Evolutionary conservation across 2,113 vertebrate genomes (phyloP).

Genomic region (Marmota flaviventris): DNA sequence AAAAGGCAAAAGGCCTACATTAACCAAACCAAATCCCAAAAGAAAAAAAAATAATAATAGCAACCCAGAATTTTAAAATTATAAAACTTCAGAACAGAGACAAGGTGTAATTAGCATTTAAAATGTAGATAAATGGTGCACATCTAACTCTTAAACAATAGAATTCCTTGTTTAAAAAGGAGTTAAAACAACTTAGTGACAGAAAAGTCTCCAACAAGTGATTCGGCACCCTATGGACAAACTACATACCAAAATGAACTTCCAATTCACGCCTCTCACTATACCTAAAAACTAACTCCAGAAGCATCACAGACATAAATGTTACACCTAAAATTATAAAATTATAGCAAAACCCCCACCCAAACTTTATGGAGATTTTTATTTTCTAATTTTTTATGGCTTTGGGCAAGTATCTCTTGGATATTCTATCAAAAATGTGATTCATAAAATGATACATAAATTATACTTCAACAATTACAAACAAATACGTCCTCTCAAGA

Average conservation of each 20-base stretch:
- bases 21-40: background rate
- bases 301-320: background rate
- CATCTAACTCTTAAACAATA: background rate
- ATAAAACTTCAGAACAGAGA: background rate
- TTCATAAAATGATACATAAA: background rate
- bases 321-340: background rate
- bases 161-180: background rate
- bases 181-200: background rate
- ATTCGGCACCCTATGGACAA: background rate
- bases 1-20: background rate
- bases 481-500: background rate
- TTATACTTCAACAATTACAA: background rate
- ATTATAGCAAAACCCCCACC: background rate
- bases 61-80: background rate
- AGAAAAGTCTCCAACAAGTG: background rate
- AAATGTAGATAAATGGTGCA: background rate
- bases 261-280: background rate
- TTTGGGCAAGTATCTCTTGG: background rate
- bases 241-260: background rate
- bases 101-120: background rate
- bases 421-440: background rate
- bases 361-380: background rate
- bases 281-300: background rate
- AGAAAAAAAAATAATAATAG: background rate
- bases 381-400: background rate